Percentiles rank a stretch among this genome's conserved stretches.
phyloP scores from a whole-genome alignment of 2,888 invertebrate species.

The Tiphia femorata region DNA sequence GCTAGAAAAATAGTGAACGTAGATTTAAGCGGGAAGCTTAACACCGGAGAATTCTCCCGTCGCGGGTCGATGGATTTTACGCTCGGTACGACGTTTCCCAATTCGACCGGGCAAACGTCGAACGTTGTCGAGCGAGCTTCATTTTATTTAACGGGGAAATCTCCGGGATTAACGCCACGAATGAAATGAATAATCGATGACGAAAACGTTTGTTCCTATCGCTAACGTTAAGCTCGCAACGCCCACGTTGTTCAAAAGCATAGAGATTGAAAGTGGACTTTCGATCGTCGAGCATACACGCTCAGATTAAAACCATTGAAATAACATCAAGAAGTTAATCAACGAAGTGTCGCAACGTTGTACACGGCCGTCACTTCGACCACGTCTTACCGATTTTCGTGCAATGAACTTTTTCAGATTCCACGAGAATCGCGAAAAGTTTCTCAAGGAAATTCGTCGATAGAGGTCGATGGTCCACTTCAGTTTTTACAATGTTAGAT shows the following conservation, averaged over 20 bases:
- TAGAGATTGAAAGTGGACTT: neutral
- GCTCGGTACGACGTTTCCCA: neutral
- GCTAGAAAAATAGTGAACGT: neutral
- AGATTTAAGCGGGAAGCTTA: neutral
- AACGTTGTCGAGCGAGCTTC: no score
- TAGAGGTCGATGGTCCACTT: conserved; percentile 33
- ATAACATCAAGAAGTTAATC: neutral
- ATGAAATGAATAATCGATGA: conserved; percentile 9
- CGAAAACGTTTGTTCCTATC: conserved; percentile 9
- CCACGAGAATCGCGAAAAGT: neutral
- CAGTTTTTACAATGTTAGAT: conserved; percentile 40
- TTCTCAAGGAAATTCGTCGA: conserved; percentile 7
- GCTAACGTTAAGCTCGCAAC: conserved; percentile 10
- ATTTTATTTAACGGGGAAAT: neutral
- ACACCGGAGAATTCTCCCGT: neutral
- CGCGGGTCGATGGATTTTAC: neutral
- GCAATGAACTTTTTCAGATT: neutral
- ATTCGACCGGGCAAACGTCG: no score
- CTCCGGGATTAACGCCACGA: conserved; percentile 5
- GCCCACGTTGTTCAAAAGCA: conserved; percentile 8
- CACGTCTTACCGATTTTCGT: no score
- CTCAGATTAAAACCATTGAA: neutral
- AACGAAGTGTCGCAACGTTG: neutral
- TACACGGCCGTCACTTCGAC: neutral
- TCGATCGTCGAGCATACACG: neutral